A percentile compares a stretch with the other conserved stretches of the same genome.
Conservation (phyloP, 2,797 vertebrate genomes). For the Chaunax sp. region DNA sequence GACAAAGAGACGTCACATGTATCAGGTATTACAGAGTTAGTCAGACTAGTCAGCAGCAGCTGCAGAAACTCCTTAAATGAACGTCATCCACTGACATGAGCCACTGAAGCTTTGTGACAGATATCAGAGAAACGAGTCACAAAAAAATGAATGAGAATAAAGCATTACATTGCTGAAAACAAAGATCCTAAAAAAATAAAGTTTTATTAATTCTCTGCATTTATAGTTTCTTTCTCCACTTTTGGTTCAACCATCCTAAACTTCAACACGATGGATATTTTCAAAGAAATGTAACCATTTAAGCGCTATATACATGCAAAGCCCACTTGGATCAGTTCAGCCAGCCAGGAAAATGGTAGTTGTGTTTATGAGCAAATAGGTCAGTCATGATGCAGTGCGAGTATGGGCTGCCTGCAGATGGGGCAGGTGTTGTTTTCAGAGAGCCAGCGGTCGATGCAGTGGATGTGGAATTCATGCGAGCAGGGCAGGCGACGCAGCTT, state of each 20-base stretch:
- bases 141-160: conserved; percentile 49
- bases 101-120: conserved; percentile 66
- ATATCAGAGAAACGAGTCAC: conserved; percentile 58
- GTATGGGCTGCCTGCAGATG: conserved; percentile 93
- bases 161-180: conserved; percentile 68
- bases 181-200: conserved; percentile 88
- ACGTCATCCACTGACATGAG: conserved; percentile 64
- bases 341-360: conserved; percentile 60
- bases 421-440: conserved; percentile 97
- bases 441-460: conserved; percentile 97
- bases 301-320: conserved; percentile 85
- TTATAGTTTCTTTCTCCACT: conserved; percentile 75
- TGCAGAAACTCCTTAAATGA: conserved; percentile 73
- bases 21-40: conserved; percentile 62
- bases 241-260: conserved; percentile 81
- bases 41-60: conserved; percentile 71
- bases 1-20: conserved; percentile 60
- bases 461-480: conserved; percentile 94
- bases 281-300: conserved; percentile 79
- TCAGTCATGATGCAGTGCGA: conserved; percentile 86
- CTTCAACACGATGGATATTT: conserved; percentile 72
- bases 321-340: conserved; percentile 71
- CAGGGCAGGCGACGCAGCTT: conserved; percentile 95
- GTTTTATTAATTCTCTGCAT: conserved; percentile 86
- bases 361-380: conserved; percentile 46